These are phyloP conservation scores for Pachypanchax playfairii DNA, from an alignment of 2,113 vertebrate species.

Conservation along the genomic window DNA sequence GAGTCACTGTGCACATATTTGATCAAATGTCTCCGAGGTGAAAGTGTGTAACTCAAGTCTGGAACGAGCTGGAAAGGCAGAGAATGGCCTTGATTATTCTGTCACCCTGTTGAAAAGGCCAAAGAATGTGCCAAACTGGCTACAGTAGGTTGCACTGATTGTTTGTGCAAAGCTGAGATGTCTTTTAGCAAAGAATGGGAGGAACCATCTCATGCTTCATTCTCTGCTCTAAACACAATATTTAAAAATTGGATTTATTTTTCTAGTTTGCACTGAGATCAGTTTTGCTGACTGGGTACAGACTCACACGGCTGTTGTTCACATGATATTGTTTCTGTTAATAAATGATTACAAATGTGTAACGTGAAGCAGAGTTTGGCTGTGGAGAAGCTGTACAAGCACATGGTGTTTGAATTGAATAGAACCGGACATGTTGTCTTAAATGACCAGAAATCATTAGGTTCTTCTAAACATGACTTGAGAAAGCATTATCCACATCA, in stretches of 20 bases:
- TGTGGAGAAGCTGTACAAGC: background rate
- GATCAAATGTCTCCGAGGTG: conserved; percentile 69
- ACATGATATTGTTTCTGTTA: too few species aligned
- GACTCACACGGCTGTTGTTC: background rate
- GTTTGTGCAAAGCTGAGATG: conserved; percentile 70
- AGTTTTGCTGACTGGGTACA: too few species aligned
- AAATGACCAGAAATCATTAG: background rate
- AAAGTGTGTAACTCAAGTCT: conserved; percentile 64
- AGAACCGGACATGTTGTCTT: background rate
- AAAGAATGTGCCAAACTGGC: conserved; percentile 77
- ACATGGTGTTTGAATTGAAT: background rate
- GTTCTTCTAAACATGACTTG: too few species aligned
- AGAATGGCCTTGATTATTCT: conserved; percentile 81
- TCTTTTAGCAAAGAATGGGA: conserved; percentile 67
- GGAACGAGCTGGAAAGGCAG: conserved; percentile 59
- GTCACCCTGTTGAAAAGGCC: conserved; percentile 73
- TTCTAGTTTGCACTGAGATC: too few species aligned
- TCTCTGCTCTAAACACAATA: background rate
- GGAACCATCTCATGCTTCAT: conserved; percentile 61
- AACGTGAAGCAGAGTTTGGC: background rate
- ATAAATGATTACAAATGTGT: conserved; percentile 48
- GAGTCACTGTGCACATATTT: conserved; percentile 57
- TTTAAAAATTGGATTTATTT: background rate
- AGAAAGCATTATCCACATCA: too few species aligned
- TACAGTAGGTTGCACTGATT: conserved; percentile 77